These are phyloP conservation scores for Pomacea maculata DNA, from an alignment of 1,140 invertebrate species.

Conservation along the genomic window DNA sequence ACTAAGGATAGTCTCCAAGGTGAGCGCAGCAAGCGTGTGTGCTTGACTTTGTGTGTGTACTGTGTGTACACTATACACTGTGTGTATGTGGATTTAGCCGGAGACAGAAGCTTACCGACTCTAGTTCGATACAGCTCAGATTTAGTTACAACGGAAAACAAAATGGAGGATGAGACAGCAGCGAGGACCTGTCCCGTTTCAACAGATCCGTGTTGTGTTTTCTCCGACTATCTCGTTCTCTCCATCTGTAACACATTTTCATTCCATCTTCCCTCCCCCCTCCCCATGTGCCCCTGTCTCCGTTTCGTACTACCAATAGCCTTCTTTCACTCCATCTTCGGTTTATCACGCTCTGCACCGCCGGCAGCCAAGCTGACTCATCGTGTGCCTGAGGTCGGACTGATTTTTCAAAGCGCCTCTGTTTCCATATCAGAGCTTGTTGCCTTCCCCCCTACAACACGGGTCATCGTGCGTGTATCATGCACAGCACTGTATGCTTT, in stretches of 20 bases:
- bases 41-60: background rate
- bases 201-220: too few species aligned
- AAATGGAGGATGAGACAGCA: background rate
- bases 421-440: constrained; percentile 5
- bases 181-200: background rate
- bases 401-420: background rate
- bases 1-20: too few species aligned
- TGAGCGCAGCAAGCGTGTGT: background rate
- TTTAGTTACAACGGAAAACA: background rate
- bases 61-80: background rate
- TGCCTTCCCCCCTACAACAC: background rate
- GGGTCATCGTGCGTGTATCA: background rate
- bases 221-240: too few species aligned
- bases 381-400: background rate
- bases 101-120: background rate
- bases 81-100: background rate
- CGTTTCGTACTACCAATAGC: background rate
- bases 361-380: background rate
- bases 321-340: background rate
- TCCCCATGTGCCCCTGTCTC: background rate
- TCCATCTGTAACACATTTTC: too few species aligned
- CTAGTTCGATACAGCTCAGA: background rate
- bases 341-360: background rate
- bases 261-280: background rate
- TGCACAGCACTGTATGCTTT: background rate